These are phyloP conservation scores for Sipha flava DNA, from an alignment of 1,140 invertebrate genomes.

Conservation along the genomic window DNA sequence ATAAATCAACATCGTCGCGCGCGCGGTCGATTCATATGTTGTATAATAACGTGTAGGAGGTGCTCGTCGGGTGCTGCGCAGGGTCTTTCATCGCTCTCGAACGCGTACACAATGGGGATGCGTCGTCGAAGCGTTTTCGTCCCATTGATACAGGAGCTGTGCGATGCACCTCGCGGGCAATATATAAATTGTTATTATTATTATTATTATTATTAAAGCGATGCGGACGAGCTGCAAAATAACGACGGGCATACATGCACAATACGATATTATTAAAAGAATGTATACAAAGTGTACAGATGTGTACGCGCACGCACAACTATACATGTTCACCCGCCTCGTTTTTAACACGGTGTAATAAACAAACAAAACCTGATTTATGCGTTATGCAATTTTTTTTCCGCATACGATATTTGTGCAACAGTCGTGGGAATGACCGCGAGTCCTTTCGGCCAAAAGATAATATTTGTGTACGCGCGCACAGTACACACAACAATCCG, in stretches of 20 bases:
- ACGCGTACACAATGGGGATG: not conserved
- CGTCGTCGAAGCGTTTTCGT: not conserved
- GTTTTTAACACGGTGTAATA: not conserved
- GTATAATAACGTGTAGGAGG: too few relatives aligned
- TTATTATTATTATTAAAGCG: not conserved
- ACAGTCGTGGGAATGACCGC: conserved; percentile 9
- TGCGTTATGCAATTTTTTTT: not conserved
- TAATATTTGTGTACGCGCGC: too few relatives aligned
- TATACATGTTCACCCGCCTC: not conserved
- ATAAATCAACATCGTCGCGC: not conserved
- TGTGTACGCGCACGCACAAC: not conserved
- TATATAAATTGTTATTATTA: not conserved
- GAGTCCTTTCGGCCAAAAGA: not conserved
- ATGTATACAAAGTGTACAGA: too few relatives aligned
- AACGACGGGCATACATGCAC: not conserved
- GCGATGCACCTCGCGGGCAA: not conserved
- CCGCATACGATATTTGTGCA: not conserved
- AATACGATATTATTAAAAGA: not conserved
- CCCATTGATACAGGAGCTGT: not conserved
- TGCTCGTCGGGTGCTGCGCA: too few relatives aligned
- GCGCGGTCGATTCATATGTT: not conserved
- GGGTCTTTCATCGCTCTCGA: not conserved
- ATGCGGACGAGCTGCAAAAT: not conserved
- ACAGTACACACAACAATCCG: too few relatives aligned
- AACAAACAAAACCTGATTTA: conserved; percentile 27